Evolutionary conservation across 2,797 vertebrate species (phyloP).

Genomic region (Tragelaphus oryx): DNA sequence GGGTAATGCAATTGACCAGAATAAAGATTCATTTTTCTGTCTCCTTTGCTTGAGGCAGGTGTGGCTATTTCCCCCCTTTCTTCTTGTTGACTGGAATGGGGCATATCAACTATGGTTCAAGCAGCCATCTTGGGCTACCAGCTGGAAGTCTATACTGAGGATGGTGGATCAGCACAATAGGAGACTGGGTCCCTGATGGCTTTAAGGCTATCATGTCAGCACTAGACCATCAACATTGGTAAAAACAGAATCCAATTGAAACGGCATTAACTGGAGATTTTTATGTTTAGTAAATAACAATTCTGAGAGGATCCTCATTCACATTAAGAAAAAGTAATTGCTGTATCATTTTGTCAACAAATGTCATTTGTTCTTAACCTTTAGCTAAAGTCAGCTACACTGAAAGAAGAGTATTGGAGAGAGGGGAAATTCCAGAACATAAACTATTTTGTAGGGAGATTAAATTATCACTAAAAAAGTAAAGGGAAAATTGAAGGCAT

Average conservation of each 20-base stretch:
- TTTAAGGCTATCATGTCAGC: not conserved
- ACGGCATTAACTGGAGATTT: not conserved
- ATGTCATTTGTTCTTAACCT: constrained; percentile 7
- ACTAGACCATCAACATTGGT: not conserved
- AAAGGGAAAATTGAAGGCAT: not conserved
- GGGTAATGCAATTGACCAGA: not conserved
- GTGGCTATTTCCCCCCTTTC: not conserved
- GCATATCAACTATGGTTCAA: not conserved
- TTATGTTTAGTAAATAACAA: not conserved
- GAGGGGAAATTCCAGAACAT: not conserved
- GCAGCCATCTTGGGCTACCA: not conserved
- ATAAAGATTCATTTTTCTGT: not conserved
- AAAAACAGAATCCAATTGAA: not conserved
- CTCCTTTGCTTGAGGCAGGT: not conserved
- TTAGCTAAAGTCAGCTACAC: not conserved
- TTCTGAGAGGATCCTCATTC: not conserved
- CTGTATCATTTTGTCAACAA: not conserved
- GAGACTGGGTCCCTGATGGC: not conserved
- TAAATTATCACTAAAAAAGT: not conserved
- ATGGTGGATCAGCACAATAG: not conserved
- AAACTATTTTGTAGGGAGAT: not conserved
- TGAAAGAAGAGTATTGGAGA: not conserved
- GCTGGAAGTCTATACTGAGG: not conserved
- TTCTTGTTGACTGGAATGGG: not conserved
- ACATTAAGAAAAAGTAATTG: not conserved